A percentile compares a stretch with the other conserved stretches of the same genome.
phyloP scores from a whole-genome alignment of 2,113 vertebrate species.

The Chauna torquata region DNA sequence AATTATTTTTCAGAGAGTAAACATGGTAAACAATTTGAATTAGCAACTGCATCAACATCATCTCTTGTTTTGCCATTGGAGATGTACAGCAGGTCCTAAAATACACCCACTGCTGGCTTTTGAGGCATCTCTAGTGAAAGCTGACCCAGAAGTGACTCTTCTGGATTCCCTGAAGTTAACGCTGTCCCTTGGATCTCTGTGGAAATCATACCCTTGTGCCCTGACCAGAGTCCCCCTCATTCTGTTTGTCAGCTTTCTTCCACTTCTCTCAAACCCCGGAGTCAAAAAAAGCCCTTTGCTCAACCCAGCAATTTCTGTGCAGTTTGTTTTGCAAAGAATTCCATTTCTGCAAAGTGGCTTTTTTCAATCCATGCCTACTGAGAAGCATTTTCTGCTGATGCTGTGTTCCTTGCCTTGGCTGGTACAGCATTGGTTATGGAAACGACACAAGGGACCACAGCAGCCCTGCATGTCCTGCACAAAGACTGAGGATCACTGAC shows the following conservation, averaged over 20 bases:
- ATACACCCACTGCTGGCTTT: background rate
- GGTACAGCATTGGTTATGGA: accelerated
- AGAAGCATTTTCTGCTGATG: background rate
- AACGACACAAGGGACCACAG: background rate
- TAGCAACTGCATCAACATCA: background rate
- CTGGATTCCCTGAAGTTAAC: background rate
- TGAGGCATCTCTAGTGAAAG: background rate
- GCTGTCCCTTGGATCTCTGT: background rate
- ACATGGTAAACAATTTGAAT: constrained; percentile 62
- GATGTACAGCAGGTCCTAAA: background rate
- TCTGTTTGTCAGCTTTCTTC: background rate
- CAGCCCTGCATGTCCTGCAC: background rate
- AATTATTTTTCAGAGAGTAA: constrained; percentile 67
- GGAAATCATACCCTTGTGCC: background rate
- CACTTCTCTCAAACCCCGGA: background rate
- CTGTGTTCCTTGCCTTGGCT: background rate
- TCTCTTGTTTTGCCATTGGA: background rate
- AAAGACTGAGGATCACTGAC: background rate
- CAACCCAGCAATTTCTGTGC: background rate
- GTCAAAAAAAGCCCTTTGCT: background rate
- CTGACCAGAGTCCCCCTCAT: background rate
- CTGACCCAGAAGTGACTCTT: background rate
- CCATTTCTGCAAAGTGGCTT: background rate
- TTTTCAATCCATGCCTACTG: background rate
- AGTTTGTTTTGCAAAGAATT: background rate